Evolutionary conservation across 1,140 invertebrate genomes (phyloP).

Genomic region (Aethina tumida): DNA sequence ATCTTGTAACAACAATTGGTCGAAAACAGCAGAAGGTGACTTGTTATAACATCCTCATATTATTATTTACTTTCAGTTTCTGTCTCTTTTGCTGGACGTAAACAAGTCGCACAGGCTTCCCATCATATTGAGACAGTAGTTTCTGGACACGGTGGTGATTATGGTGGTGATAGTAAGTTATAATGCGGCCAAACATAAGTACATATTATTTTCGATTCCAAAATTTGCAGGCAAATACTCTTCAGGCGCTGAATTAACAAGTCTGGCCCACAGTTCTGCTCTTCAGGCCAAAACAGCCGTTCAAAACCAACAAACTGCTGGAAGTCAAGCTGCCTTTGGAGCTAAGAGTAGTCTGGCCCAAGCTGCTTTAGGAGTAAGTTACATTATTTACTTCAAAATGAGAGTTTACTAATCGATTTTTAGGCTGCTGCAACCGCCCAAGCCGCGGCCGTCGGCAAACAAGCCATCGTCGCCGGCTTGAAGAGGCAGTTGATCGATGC

Average conservation of each 20-base stretch:
- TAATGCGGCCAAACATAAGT: too few species aligned
- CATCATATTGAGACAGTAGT: too few species aligned
- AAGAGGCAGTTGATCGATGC: conserved; percentile 20
- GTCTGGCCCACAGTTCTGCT: conserved; percentile 22
- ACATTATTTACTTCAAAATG: too few species aligned
- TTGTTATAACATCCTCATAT: too few species aligned
- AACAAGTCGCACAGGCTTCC: too few species aligned
- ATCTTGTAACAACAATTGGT: too few species aligned
- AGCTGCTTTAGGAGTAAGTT: conserved; percentile 22
- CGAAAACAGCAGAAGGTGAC: too few species aligned
- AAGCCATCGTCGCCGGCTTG: conserved; percentile 20
- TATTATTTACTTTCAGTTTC: too few species aligned
- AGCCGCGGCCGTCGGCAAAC: conserved; percentile 26
- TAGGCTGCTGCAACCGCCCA: conserved; percentile 26
- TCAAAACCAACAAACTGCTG: conserved; percentile 24
- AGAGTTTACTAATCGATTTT: not conserved
- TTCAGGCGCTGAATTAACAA: conserved; percentile 21
- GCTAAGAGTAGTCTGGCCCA: conserved; percentile 22
- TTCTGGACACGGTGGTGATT: too few species aligned
- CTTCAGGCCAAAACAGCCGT: conserved; percentile 25
- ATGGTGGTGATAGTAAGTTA: too few species aligned
- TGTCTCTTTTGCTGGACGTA: too few species aligned
- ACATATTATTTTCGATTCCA: too few species aligned
- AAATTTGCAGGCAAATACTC: conserved; percentile 12
- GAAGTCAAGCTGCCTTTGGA: conserved; percentile 24